phyloP scores from a whole-genome alignment of 2,888 invertebrate genomes.

The Ecdyonurus torrentis region DNA sequence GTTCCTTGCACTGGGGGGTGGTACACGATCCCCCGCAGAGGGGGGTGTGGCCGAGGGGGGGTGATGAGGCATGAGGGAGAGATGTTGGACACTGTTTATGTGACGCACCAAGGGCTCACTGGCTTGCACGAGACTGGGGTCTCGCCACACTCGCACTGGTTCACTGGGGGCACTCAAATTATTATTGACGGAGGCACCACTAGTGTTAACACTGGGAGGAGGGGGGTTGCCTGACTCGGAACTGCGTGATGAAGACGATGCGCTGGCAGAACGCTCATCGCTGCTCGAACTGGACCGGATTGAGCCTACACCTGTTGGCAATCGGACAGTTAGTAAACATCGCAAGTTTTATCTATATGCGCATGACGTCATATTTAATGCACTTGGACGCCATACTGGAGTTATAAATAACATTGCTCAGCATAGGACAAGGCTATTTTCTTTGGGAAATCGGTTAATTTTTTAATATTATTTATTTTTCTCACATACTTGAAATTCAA shows the following conservation, averaged over 20 bases:
- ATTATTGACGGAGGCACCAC: conserved; percentile 8
- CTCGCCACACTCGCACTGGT: conserved; percentile 35
- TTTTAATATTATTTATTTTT: too few species aligned
- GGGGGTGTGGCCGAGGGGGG: conserved; percentile 22
- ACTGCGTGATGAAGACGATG: neutral
- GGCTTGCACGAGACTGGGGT: conserved; percentile 34
- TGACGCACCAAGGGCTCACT: conserved; percentile 35
- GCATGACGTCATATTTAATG: too few species aligned
- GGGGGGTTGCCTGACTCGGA: neutral
- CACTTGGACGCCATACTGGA: too few species aligned
- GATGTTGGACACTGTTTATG: conserved; percentile 43
- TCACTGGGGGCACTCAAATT: conserved; percentile 10
- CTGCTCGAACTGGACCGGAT: conserved; percentile 43
- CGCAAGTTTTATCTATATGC: too few species aligned
- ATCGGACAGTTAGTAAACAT: too few species aligned
- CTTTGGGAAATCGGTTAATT: too few species aligned
- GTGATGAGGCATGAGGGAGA: conserved; percentile 27
- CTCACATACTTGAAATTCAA: too few species aligned
- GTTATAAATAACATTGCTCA: too few species aligned
- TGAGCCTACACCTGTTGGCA: conserved; percentile 58
- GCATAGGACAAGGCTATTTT: too few species aligned
- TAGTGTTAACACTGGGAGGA: neutral
- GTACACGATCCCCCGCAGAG: conserved; percentile 20
- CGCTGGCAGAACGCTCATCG: conserved; percentile 58
- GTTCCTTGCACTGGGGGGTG: conserved; percentile 20